Evolutionary conservation across 2,797 vertebrate genomes (phyloP), one percentile per base, ranked within the genome.

Genomic region (Hephaestus fuliginosus): DNA sequence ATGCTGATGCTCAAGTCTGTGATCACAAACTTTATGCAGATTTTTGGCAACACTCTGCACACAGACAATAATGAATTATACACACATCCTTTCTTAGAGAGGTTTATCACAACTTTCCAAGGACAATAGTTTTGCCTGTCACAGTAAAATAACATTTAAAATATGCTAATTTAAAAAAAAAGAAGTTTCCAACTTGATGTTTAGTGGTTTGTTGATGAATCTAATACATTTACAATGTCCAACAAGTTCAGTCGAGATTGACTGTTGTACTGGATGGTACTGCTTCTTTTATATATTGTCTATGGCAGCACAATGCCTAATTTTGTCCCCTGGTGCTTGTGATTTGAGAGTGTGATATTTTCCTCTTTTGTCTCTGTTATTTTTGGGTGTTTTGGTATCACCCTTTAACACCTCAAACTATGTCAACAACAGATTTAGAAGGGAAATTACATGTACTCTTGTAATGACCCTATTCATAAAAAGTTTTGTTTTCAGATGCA

Each of bases 11-110:
- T 30, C 6, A 33, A 12, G 30, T 55, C 12, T 68, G 46, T 57
- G 28, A 61, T 30, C 66, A 55, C 8, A 69, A 43, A 36, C 56
- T 53, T 64, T n/a, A 63, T 75, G 58, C 48, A 22, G 49, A 17
- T 67, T 52, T 70, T 36, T 52, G 3, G 33, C 48, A 17, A 46
- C n/a, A 33, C 11, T 63, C 22, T 15, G 28, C 20, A 53, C 36
- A 14, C 12, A 11, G 15, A 39, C 3, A 43, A 30, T 41, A 41
- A 80, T 22, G 3, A 33, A 58, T 28, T 49, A 74, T 12, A 62
- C 8, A 44, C 11, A 65, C 28, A 18, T 7, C 12, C 17, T 65
- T 52, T 64, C 20, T 44, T 15, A 10, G 14, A 44, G 4, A 33
- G 4, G 43, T 58, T 48, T 33, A 2, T 14, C 46, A 28, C 13